Conservation (phyloP, 2,888 invertebrate species). For the Thera britannica region DNA sequence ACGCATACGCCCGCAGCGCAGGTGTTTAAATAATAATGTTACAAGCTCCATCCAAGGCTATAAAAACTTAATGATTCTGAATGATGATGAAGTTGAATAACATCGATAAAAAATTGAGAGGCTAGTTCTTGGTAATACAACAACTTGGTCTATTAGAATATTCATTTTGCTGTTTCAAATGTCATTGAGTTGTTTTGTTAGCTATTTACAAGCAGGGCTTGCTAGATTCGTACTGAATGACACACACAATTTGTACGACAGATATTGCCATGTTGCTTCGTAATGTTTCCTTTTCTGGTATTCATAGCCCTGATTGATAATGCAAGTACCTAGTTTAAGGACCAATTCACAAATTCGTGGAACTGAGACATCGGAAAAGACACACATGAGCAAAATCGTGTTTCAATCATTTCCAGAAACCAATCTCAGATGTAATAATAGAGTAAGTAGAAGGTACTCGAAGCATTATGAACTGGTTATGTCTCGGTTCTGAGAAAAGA, state of each 20-base stretch:
- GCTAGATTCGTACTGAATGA: constrained; percentile 50
- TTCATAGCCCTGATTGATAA: constrained; percentile 60
- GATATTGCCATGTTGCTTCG: constrained; percentile 52
- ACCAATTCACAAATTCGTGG: constrained; percentile 8
- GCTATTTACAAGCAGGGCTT: neutral
- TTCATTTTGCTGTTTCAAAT: constrained; percentile 63
- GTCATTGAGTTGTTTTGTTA: constrained; percentile 1
- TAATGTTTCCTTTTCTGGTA: constrained; percentile 57
- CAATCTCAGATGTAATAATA: constrained; percentile 1
- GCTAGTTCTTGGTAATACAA: constrained; percentile 67
- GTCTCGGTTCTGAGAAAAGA: neutral
- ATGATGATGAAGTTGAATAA: constrained; percentile 60
- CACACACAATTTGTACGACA: constrained; percentile 50
- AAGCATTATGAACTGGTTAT: neutral
- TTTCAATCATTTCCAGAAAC: constrained; percentile 1
- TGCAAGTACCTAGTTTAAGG: constrained; percentile 18
- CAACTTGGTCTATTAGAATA: constrained; percentile 73
- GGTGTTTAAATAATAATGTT: constrained; percentile 68
- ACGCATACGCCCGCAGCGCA: constrained; percentile 64
- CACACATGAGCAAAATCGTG: neutral
- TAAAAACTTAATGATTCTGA: constrained; percentile 68
- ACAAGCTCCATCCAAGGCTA: constrained; percentile 64
- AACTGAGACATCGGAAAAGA: neutral
- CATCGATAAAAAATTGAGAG: constrained; percentile 68
- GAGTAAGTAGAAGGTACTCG: neutral